phyloP scores from a whole-genome alignment of 1,140 invertebrate genomes.

The Drosophila quadrilineata region DNA sequence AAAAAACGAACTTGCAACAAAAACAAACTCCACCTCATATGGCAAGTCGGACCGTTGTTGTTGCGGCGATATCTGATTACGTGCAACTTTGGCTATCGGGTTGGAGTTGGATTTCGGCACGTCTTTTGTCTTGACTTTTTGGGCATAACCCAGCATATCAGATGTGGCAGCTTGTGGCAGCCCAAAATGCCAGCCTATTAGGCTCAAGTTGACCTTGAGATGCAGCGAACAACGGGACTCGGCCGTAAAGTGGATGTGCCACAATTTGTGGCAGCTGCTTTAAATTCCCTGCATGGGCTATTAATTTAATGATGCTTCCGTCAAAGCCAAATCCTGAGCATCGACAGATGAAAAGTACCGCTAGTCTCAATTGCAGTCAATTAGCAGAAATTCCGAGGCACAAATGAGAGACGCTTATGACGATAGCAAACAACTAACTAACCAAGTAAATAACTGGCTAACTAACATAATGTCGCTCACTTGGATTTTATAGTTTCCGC shows the following conservation, averaged over 20 bases:
- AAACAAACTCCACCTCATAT: constrained; percentile 51
- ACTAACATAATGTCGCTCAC: constrained; percentile 39
- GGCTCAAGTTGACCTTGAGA: constrained; percentile 35
- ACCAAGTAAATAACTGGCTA: constrained; percentile 30
- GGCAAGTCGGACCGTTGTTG: constrained; percentile 35
- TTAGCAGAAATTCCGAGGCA: constrained; percentile 66
- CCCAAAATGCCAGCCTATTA: constrained; percentile 21
- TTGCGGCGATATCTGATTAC: constrained; percentile 68
- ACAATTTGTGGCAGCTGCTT: neutral
- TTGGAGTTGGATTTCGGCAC: constrained; percentile 26
- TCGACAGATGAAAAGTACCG: no score
- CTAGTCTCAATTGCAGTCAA: constrained; percentile 65
- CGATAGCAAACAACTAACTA: constrained; percentile 6
- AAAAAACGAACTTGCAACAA: constrained; percentile 11
- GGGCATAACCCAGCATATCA: constrained; percentile 45
- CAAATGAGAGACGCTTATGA: constrained; percentile 21
- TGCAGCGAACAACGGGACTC: neutral
- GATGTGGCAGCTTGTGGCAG: constrained; percentile 37
- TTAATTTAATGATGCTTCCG: constrained; percentile 45
- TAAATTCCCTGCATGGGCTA: no score
- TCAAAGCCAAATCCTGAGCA: neutral
- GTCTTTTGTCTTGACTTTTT: constrained; percentile 17
- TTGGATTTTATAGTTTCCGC: constrained; percentile 68
- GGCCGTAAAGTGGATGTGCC: neutral
- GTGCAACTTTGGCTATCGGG: constrained; percentile 43